Conservation (phyloP, 2,888 invertebrate genomes). For the Bruchidius siliquastri region DNA sequence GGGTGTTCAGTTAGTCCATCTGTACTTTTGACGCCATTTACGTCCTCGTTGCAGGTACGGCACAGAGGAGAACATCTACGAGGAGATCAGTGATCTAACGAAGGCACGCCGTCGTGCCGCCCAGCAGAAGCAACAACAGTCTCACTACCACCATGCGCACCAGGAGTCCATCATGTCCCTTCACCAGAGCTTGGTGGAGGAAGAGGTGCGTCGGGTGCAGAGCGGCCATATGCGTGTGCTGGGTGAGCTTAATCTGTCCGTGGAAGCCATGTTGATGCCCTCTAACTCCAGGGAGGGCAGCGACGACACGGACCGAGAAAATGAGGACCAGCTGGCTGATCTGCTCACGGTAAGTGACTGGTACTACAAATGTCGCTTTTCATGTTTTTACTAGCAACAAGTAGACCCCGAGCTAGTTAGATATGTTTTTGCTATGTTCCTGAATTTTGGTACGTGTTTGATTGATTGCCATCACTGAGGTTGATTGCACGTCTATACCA, state of each 20-base stretch:
- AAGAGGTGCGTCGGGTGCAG: constrained; percentile 79
- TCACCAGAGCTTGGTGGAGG: constrained; percentile 71
- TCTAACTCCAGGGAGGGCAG: constrained; percentile 56
- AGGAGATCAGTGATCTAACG: constrained; percentile 68
- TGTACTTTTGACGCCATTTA: not conserved
- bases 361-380: too few relatives aligned
- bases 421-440: too few relatives aligned
- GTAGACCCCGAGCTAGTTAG: too few relatives aligned
- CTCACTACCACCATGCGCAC: constrained; percentile 18
- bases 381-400: too few relatives aligned
- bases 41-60: constrained; percentile 56
- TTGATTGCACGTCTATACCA: too few relatives aligned
- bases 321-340: constrained; percentile 61
- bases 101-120: constrained; percentile 27
- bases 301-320: constrained; percentile 59
- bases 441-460: too few relatives aligned
- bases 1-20: too few relatives aligned
- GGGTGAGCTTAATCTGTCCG: constrained; percentile 80
- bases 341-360: constrained; percentile 48
- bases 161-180: constrained; percentile 58
- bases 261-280: constrained; percentile 87
- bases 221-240: constrained; percentile 76
- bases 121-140: not conserved
- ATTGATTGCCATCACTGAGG: too few relatives aligned
- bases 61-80: constrained; percentile 80